Percentiles rank a stretch among this genome's conserved stretches.
Conservation (phyloP, 1,140 invertebrate species). For the Sinonovacula constricta region DNA sequence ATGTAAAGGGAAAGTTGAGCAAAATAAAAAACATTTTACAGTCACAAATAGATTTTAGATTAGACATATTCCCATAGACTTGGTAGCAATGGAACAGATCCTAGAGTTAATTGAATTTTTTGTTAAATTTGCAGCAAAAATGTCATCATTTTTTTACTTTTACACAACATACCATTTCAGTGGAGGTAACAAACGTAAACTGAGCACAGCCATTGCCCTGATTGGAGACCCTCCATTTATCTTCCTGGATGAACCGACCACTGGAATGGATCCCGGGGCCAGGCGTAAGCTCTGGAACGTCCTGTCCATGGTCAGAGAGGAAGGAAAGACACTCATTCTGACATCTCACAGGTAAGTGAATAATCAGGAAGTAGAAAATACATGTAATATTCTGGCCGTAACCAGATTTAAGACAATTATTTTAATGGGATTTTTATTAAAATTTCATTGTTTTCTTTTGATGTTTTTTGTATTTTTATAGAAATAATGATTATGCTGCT, state of each 20-base stretch:
- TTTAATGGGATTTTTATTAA: no score
- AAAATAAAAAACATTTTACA: no score
- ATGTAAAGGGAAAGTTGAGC: no score
- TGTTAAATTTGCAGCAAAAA: background rate
- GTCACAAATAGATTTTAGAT: no score
- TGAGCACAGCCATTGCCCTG: conserved; percentile 94
- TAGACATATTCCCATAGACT: no score
- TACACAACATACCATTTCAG: conserved; percentile 55
- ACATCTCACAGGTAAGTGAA: conserved; percentile 77
- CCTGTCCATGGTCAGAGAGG: conserved; percentile 70
- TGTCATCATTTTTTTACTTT: background rate
- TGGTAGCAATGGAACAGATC: no score
- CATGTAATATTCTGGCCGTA: no score
- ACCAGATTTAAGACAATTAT: no score
- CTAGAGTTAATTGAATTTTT: background rate
- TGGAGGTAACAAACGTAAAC: conserved; percentile 94
- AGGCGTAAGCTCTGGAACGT: conserved; percentile 79
- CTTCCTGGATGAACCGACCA: conserved; percentile 80
- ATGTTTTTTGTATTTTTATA: no score
- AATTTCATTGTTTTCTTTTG: no score
- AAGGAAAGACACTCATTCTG: conserved; percentile 73
- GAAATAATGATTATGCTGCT: no score
- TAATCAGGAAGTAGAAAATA: no score
- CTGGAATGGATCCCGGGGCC: conserved; percentile 80
- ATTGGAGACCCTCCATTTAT: conserved; percentile 81